phyloP scores from a whole-genome alignment of 1,140 invertebrate species.

The Tetramorium parvispinum region DNA sequence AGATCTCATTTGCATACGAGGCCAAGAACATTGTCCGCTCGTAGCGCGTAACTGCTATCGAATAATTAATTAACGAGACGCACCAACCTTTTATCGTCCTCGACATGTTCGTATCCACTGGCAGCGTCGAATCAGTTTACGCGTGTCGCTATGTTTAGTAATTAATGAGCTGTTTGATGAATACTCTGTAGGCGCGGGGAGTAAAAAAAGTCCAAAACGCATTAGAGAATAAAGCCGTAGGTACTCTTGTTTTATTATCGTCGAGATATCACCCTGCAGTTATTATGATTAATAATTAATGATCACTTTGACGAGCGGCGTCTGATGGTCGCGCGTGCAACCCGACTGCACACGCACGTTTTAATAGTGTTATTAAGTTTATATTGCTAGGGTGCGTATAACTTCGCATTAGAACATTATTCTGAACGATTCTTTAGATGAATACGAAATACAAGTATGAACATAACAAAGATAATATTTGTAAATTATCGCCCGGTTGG shows the following conservation, averaged over 20 bases:
- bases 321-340: conserved; percentile 37
- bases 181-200: background rate
- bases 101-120: conserved; percentile 54
- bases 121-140: conserved; percentile 23
- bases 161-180: conserved; percentile 54
- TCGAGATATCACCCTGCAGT: background rate
- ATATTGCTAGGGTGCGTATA: background rate
- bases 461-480: background rate
- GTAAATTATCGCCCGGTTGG: too few relatives aligned
- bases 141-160: conserved; percentile 52
- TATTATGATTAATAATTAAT: conserved; percentile 55
- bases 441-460: background rate
- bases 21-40: conserved; percentile 46
- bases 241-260: conserved; percentile 38
- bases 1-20: conserved; percentile 50
- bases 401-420: background rate
- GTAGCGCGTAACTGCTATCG: conserved; percentile 36
- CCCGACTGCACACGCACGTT: background rate
- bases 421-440: background rate
- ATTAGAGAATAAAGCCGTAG: conserved; percentile 19
- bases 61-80: conserved; percentile 59
- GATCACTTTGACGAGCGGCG: conserved; percentile 18
- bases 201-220: background rate
- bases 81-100: conserved; percentile 42
- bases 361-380: conserved; percentile 47